Conservation (phyloP, 37 sponge, comb jelly and placozoan species). For the Axinella damicornis region DNA sequence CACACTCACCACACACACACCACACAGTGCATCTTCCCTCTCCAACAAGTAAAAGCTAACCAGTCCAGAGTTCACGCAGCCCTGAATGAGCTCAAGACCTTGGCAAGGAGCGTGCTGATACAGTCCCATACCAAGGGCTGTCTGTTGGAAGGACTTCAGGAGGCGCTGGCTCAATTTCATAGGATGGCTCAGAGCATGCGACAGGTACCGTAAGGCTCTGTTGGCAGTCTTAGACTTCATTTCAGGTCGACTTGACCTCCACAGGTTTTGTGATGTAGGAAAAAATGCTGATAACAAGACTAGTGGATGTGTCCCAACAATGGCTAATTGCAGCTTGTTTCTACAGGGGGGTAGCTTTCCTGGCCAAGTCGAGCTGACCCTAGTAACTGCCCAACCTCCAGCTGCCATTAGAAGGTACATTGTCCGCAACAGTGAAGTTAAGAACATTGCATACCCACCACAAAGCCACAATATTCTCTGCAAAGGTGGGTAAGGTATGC, state of each 20-base stretch:
- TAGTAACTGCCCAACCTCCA: slow-evolving; percentile 51
- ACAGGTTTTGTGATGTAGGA: too few species aligned
- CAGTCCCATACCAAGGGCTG: background rate
- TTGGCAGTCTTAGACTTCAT: too few species aligned
- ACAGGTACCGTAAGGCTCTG: slow-evolving; percentile 57
- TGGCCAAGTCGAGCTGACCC: slow-evolving; percentile 67
- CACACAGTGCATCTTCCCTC: slow-evolving; percentile 58
- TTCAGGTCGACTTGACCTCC: too few species aligned
- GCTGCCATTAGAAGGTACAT: background rate
- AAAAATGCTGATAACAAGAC: too few species aligned
- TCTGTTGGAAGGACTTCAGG: slow-evolving; percentile 73
- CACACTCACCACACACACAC: background rate
- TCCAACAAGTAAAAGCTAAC: slow-evolving; percentile 70
- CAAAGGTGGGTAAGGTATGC: too few species aligned
- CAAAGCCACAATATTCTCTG: too few species aligned
- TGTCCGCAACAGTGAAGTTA: too few species aligned
- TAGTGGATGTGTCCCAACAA: too few species aligned
- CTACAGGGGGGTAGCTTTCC: slow-evolving; percentile 14
- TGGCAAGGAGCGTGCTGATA: background rate
- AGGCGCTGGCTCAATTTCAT: slow-evolving; percentile 59
- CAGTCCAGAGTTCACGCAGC: slow-evolving; percentile 25
- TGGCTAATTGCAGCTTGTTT: background rate
- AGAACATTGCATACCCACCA: too few species aligned
- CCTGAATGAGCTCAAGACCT: slow-evolving; percentile 57
- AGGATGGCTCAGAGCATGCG: slow-evolving; percentile 43